A percentile compares a stretch with the other conserved stretches of the same genome.
These are phyloP conservation scores for Aegypius monachus DNA, from an alignment of 2,113 vertebrate genomes.

Conservation along the genomic window DNA sequence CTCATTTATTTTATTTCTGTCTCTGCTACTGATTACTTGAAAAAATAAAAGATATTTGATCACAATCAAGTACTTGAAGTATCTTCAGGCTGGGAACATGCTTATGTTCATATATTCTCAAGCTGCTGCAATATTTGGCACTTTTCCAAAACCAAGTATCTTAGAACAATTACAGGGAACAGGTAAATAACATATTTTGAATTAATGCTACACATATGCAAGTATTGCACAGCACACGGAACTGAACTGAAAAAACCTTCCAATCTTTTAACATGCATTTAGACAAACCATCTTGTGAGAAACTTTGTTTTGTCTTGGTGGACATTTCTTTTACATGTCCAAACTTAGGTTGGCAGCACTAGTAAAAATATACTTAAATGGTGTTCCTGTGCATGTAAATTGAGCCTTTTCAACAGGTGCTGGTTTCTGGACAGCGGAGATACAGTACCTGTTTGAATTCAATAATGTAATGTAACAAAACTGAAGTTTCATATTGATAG, in stretches of 20 bases:
- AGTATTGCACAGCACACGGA: not conserved
- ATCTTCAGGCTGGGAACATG: not conserved
- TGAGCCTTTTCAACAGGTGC: not conserved
- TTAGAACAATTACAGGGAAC: not conserved
- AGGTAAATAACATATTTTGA: not conserved
- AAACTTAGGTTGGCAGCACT: not conserved
- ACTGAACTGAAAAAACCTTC: not conserved
- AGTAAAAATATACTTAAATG: not conserved
- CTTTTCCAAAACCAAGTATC: not conserved
- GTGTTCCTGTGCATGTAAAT: not conserved
- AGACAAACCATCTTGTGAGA: not conserved
- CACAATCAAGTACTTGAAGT: not conserved
- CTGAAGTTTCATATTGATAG: not conserved
- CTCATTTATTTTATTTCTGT: not conserved
- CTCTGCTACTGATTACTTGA: not conserved
- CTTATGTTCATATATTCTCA: not conserved
- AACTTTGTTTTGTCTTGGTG: not conserved
- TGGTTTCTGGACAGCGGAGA: not conserved
- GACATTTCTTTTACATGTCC: not conserved
- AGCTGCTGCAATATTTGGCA: not conserved
- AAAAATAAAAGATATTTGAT: not conserved
- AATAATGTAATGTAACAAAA: not conserved
- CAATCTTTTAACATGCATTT: not conserved
- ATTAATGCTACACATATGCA: not conserved
- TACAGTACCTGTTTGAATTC: not conserved